These are phyloP conservation scores for Tricholauxania praeusta DNA, from an alignment of 2,888 invertebrate species.

Conservation along the genomic window DNA sequence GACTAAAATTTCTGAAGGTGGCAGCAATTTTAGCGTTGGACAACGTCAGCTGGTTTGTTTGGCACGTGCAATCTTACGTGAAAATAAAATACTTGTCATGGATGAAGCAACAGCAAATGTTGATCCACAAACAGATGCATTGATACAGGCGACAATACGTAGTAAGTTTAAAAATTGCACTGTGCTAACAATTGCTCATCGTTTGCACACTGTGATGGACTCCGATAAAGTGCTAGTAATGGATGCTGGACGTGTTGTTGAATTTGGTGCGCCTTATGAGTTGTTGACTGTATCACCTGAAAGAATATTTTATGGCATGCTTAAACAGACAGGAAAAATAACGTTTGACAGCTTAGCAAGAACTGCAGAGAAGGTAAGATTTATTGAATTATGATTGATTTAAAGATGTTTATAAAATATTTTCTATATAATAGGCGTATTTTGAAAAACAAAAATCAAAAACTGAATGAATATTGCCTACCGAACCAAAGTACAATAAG, in stretches of 20 bases:
- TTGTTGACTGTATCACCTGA: conserved; percentile 69
- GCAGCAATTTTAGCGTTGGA: conserved; percentile 89
- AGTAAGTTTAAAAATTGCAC: conserved; percentile 83
- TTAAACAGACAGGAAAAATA: conserved; percentile 74
- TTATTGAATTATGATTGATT: not conserved
- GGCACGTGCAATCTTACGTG: conserved; percentile 88
- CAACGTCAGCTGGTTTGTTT: conserved; percentile 91
- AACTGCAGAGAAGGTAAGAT: conserved; percentile 72
- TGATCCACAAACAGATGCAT: conserved; percentile 86
- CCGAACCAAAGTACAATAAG: conserved; percentile 13
- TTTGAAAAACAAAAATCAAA: conserved; percentile 45
- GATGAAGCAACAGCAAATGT: conserved; percentile 96
- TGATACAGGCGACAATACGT: conserved; percentile 86
- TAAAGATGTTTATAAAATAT: conserved; percentile 15
- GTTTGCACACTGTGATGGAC: conserved; percentile 85
- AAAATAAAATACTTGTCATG: conserved; percentile 85
- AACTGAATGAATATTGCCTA: conserved; percentile 38
- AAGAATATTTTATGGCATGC: conserved; percentile 71
- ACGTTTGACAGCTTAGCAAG: conserved; percentile 74
- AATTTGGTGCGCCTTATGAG: conserved; percentile 77
- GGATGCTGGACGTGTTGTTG: conserved; percentile 76
- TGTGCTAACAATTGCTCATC: conserved; percentile 93
- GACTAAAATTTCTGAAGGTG: conserved; percentile 80
- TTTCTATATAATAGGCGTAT: conserved; percentile 40
- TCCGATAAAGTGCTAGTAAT: conserved; percentile 75